Evolutionary conservation across 2,888 invertebrate genomes (phyloP).

Genomic region (Athetis lepigone): DNA sequence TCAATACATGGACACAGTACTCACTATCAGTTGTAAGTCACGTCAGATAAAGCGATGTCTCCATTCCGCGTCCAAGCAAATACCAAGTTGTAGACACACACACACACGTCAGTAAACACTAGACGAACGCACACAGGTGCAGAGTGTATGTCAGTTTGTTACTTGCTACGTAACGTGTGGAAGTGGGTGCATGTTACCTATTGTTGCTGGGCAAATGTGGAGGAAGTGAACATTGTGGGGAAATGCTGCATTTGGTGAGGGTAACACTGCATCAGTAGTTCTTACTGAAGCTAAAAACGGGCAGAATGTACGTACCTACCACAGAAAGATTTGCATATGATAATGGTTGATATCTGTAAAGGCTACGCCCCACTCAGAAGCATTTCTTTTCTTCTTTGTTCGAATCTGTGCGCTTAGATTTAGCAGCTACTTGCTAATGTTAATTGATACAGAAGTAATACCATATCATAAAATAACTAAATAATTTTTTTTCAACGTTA

Average conservation of each 20-base stretch:
- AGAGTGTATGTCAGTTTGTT: slow-evolving; percentile 19
- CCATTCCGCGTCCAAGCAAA: slow-evolving; percentile 43
- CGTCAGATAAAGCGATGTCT: slow-evolving; percentile 55
- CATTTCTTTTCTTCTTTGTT: no score
- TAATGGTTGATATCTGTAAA: no score
- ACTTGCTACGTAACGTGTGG: slow-evolving; percentile 27
- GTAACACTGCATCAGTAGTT: no score
- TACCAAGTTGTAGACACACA: slow-evolving; percentile 38
- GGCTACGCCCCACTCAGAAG: no score
- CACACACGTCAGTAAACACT: slow-evolving; percentile 28
- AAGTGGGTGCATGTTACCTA: slow-evolving; percentile 20
- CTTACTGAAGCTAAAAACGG: no score
- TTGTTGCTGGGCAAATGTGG: slow-evolving; percentile 18
- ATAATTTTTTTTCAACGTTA: no score
- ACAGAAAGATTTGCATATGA: no score
- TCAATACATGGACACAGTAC: slow-evolving; percentile 41
- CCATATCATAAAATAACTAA: no score
- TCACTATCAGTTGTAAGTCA: slow-evolving; percentile 56
- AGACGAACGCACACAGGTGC: slow-evolving; percentile 5
- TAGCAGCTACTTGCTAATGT: no score
- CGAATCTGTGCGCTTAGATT: no score
- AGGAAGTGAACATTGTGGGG: slow-evolving; percentile 4
- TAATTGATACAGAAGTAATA: no score
- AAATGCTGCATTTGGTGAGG: slow-evolving; percentile 1
- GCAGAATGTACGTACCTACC: no score